Conservation (phyloP, 2,888 invertebrate genomes). For the Diaphora mendica region DNA sequence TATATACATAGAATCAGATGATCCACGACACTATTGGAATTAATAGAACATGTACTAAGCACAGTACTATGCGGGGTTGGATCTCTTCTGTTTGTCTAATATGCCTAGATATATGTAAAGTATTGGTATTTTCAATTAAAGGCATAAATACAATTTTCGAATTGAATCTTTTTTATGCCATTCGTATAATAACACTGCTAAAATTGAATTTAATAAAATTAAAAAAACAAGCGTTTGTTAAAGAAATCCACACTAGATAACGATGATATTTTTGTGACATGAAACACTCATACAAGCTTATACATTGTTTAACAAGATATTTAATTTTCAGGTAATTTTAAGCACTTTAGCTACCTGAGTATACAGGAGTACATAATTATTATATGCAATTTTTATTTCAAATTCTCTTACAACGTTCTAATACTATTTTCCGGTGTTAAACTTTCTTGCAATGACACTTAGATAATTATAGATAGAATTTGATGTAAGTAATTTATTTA, state of each 20-base stretch:
- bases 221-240: not conserved
- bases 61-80: not conserved
- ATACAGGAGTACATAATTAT: too few relatives aligned
- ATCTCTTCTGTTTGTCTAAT: not conserved
- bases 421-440: too few relatives aligned
- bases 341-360: not conserved
- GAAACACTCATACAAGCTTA: not conserved
- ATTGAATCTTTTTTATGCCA: not conserved
- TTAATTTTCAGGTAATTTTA: not conserved
- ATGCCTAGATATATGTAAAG: not conserved
- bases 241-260: not conserved
- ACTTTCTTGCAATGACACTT: too few relatives aligned
- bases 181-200: not conserved
- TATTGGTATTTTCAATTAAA: fast-evolving
- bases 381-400: too few relatives aligned
- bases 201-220: not conserved
- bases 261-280: not conserved
- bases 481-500: too few relatives aligned
- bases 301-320: not conserved
- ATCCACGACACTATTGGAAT: not conserved
- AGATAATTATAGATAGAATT: too few relatives aligned
- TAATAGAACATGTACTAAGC: not conserved
- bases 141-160: not conserved
- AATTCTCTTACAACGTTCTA: too few relatives aligned
- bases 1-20: too few relatives aligned